These are phyloP conservation scores for Halesus radiatus DNA, from an alignment of 1,140 invertebrate genomes.

Conservation along the genomic window DNA sequence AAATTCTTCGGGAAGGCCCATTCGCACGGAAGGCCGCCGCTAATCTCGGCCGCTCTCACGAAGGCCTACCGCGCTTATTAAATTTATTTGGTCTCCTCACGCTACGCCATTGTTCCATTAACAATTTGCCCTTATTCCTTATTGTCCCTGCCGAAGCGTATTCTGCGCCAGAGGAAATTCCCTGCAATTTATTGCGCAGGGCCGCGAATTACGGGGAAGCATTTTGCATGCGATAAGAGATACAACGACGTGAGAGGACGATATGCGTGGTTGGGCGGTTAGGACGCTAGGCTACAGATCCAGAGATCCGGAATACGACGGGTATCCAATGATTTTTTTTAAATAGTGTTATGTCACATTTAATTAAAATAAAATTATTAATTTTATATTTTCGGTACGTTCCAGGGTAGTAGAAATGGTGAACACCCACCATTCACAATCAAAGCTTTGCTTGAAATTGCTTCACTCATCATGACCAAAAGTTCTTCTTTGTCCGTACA, in stretches of 20 bases:
- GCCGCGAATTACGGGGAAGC: constrained; percentile 1
- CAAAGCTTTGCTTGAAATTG: too few relatives aligned
- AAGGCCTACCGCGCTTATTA: constrained; percentile 23
- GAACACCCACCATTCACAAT: too few relatives aligned
- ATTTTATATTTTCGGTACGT: too few relatives aligned
- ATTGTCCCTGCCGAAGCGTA: constrained; percentile 42
- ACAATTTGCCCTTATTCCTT: constrained; percentile 43
- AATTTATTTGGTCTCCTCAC: constrained; percentile 50
- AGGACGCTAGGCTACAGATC: neutral
- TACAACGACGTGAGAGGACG: neutral
- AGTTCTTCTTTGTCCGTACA: too few relatives aligned
- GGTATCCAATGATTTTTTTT: too few relatives aligned
- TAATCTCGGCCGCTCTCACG: neutral
- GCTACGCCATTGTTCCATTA: constrained; percentile 47
- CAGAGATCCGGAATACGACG: neutral
- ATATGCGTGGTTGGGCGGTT: neutral
- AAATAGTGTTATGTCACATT: too few relatives aligned
- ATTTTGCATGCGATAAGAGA: constrained; percentile 5
- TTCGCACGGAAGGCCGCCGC: neutral
- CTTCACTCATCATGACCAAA: too few relatives aligned
- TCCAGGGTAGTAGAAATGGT: too few relatives aligned
- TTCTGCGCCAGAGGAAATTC: constrained; percentile 19
- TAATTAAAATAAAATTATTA: too few relatives aligned
- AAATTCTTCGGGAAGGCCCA: neutral
- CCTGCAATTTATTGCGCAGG: constrained; percentile 38